phyloP scores from a whole-genome alignment of 2,888 invertebrate genomes.

The Priocnemis perturbator region DNA sequence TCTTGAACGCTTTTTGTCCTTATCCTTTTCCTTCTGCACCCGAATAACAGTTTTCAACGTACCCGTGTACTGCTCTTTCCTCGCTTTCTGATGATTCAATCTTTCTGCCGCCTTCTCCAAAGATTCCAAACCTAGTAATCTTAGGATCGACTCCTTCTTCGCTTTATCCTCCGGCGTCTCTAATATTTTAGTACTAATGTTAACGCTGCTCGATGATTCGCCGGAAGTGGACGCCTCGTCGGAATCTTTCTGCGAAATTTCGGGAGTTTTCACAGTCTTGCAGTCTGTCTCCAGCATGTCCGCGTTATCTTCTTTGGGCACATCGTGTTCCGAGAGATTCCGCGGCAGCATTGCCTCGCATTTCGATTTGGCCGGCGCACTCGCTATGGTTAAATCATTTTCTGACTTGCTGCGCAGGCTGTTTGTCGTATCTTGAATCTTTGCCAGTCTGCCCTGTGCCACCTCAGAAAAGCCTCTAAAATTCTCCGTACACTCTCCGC shows the following conservation, averaged over 20 bases:
- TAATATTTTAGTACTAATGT: constrained; percentile 55
- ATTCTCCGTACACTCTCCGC: constrained; percentile 47
- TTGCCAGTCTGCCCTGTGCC: constrained; percentile 46
- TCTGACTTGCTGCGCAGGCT: constrained; percentile 70
- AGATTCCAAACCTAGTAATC: constrained; percentile 85
- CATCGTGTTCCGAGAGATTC: constrained; percentile 45
- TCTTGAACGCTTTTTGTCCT: constrained; percentile 81
- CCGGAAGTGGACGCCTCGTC: constrained; percentile 71
- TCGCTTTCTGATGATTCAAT: constrained; percentile 77
- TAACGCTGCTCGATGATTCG: constrained; percentile 67
- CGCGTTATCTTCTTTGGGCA: constrained; percentile 48
- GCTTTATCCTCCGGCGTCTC: constrained; percentile 81
- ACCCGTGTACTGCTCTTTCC: constrained; percentile 80
- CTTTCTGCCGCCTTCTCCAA: constrained; percentile 82
- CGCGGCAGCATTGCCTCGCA: constrained; percentile 43
- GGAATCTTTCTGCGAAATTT: constrained; percentile 62
- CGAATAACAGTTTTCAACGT: constrained; percentile 91
- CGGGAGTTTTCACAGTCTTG: constrained; percentile 55
- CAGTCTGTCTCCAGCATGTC: constrained; percentile 40
- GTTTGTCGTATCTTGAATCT: constrained; percentile 34
- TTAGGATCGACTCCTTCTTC: constrained; percentile 84
- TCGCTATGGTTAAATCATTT: constrained; percentile 57
- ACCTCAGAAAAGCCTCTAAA: constrained; percentile 67
- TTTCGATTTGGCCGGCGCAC: constrained; percentile 31
- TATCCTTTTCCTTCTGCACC: constrained; percentile 77